Evolutionary conservation across 2,113 vertebrate genomes (phyloP).

Genomic region (Alces alces): DNA sequence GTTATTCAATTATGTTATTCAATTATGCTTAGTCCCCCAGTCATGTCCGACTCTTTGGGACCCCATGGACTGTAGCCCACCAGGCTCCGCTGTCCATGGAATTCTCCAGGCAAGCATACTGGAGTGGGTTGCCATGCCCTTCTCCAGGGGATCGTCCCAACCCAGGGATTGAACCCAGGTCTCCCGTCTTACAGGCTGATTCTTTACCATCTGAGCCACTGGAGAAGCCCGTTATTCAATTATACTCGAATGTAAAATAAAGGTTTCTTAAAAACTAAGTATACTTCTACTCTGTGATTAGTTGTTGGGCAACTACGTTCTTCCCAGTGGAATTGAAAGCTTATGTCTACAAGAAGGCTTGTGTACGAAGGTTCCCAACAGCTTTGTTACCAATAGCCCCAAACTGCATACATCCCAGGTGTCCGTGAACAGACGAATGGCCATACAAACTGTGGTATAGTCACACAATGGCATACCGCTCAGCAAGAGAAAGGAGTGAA

Average conservation of each 20-base stretch:
- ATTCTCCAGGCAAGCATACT: not conserved
- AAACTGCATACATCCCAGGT: not conserved
- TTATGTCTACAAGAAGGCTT: not conserved
- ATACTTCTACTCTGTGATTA: not conserved
- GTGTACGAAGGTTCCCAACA: not conserved
- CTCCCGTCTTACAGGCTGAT: not conserved
- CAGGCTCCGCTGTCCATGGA: not conserved
- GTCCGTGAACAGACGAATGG: not conserved
- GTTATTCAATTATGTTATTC: not conserved
- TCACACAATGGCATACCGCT: not conserved
- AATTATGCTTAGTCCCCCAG: not conserved
- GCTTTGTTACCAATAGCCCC: not conserved
- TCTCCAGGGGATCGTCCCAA: not conserved
- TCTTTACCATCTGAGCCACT: not conserved
- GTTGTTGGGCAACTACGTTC: not conserved
- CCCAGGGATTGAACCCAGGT: not conserved
- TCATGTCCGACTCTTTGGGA: not conserved
- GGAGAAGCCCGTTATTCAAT: not conserved
- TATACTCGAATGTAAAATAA: not conserved
- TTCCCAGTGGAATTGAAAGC: not conserved
- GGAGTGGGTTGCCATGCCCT: not conserved
- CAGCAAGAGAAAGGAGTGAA: not conserved
- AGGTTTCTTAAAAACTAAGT: not conserved
- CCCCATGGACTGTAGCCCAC: not conserved
- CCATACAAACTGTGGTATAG: no score